These are phyloP conservation scores for Chloropsis hardwickii DNA, from an alignment of 2,113 vertebrate genomes.

Conservation along the genomic window DNA sequence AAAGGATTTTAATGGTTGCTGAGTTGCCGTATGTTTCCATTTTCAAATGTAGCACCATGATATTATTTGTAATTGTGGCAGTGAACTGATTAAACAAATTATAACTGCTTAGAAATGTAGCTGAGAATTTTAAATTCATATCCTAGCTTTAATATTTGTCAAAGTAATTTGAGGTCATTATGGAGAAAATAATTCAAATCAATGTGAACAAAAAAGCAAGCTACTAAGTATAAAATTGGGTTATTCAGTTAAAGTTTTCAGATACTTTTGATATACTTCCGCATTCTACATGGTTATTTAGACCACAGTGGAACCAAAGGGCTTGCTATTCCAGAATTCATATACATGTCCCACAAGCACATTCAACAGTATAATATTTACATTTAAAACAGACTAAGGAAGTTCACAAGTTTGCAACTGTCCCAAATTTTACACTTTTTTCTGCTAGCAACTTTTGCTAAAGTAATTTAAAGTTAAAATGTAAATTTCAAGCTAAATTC, in stretches of 20 bases:
- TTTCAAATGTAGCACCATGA: not conserved
- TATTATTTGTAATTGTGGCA: not conserved
- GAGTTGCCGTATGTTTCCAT: not conserved
- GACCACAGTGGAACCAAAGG: not conserved
- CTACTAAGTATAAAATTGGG: not conserved
- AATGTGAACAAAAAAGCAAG: not conserved
- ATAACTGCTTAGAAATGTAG: not conserved
- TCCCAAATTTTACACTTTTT: slow-evolving; percentile 12
- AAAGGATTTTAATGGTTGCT: not conserved
- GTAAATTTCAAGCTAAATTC: slow-evolving; percentile 25
- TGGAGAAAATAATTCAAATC: not conserved
- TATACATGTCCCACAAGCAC: slow-evolving; percentile 4
- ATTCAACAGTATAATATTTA: slow-evolving; percentile 45
- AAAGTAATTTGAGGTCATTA: not conserved
- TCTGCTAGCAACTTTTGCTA: slow-evolving; percentile 15
- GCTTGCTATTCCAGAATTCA: not conserved
- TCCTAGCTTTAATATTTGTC: not conserved
- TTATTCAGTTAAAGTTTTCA: not conserved
- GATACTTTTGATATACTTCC: not conserved
- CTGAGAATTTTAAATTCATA: not conserved
- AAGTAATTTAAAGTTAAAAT: slow-evolving; percentile 44
- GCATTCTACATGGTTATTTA: not conserved
- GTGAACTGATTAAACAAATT: not conserved
- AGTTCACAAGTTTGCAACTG: slow-evolving; percentile 35
- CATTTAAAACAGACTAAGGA: slow-evolving; percentile 49